Conservation (phyloP, 2,797 vertebrate genomes). For the Micropoecilia bifurca region DNA sequence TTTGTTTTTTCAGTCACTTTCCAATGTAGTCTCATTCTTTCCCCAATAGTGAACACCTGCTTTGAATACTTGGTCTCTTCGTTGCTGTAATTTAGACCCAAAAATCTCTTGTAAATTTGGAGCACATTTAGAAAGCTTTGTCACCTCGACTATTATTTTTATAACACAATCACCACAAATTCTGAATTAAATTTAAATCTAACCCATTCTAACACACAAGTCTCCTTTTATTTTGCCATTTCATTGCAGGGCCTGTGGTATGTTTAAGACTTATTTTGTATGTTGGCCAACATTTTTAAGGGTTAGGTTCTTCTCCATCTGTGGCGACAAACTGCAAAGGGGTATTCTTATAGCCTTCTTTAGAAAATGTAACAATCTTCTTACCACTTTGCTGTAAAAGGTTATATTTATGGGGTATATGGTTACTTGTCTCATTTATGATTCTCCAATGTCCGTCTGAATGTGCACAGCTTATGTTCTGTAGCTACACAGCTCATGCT, state of each 20-base stretch:
- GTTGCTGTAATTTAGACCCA: not conserved
- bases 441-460: not conserved
- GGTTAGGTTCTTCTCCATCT: not conserved
- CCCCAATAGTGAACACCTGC: not conserved
- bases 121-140: not conserved
- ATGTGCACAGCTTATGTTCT: not conserved
- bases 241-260: not conserved
- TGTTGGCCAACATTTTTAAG: not conserved
- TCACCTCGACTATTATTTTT: not conserved
- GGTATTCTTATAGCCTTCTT: not conserved
- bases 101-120: not conserved
- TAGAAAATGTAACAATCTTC: not conserved
- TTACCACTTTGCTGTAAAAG: not conserved
- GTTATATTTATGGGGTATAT: not conserved
- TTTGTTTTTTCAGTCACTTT: not conserved
- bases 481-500: not conserved
- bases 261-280: not conserved
- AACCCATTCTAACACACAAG: not conserved
- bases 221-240: not conserved
- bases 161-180: not conserved
- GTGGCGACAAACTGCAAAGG: not conserved
- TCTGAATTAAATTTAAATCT: not conserved
- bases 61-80: not conserved
- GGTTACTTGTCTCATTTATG: not conserved
- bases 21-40: not conserved